These are phyloP conservation scores for Cybosia mesomella DNA, from an alignment of 2,888 invertebrate species.

Conservation along the genomic window DNA sequence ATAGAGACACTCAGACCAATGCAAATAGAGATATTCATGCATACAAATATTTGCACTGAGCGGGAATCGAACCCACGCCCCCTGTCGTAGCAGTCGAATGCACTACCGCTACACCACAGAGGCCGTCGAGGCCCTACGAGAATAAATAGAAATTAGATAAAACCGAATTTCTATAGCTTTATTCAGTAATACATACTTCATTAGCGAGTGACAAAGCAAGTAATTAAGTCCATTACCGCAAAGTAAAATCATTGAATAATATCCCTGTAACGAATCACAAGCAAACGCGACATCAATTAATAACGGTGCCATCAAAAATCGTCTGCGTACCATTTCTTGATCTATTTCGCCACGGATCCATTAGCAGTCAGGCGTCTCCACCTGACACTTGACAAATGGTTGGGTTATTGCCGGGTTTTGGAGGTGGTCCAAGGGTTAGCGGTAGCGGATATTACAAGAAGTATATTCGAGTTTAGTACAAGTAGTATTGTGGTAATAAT, in stretches of 20 bases:
- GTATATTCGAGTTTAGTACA: too few relatives aligned
- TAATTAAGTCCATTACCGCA: conserved; percentile 2
- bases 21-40: too few relatives aligned
- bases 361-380: conserved; percentile 54
- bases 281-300: conserved; percentile 36
- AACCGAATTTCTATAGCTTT: not conserved
- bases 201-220: conserved; percentile 1
- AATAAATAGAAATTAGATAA: not conserved
- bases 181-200: not conserved
- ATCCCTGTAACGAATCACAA: not conserved
- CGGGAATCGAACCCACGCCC: too few relatives aligned
- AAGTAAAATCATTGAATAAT: conserved; percentile 3
- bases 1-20: too few relatives aligned
- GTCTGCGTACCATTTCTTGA: conserved; percentile 36
- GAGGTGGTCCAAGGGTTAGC: conserved; percentile 26
- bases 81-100: too few relatives aligned
- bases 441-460: not conserved
- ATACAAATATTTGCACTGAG: too few relatives aligned
- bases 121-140: not conserved
- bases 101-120: too few relatives aligned
- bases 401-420: conserved; percentile 51
- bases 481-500: too few relatives aligned
- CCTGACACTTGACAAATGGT: conserved; percentile 63
- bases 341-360: conserved; percentile 52
- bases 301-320: conserved; percentile 43